Conservation (phyloP, 2,888 invertebrate species). For the Rhingia campestris region DNA sequence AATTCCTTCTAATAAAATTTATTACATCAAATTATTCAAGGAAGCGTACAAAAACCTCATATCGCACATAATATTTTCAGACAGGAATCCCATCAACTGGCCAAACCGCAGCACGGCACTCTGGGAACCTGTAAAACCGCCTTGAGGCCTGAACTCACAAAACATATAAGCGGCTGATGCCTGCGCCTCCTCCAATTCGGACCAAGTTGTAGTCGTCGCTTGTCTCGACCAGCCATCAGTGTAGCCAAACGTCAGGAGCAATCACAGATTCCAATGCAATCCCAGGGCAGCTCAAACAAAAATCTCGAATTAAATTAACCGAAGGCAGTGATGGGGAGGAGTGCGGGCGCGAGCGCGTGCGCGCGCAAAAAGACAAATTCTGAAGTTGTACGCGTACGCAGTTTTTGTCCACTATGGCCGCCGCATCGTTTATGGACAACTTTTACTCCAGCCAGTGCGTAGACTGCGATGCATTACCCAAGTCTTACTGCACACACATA, state of each 20-base stretch:
- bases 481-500: background rate
- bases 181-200: constrained; percentile 34
- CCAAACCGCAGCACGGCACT: constrained; percentile 14
- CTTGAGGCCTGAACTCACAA: constrained; percentile 42
- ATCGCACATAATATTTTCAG: constrained; percentile 74
- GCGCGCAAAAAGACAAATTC: constrained; percentile 69
- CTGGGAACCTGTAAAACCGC: constrained; percentile 67
- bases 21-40: constrained; percentile 72
- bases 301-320: constrained; percentile 73
- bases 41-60: constrained; percentile 68
- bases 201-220: constrained; percentile 45
- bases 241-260: constrained; percentile 66
- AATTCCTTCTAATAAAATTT: constrained; percentile 67
- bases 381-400: constrained; percentile 72
- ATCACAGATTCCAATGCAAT: constrained; percentile 73
- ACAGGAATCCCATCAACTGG: constrained; percentile 70
- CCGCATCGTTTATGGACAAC: constrained; percentile 50
- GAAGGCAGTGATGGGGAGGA: constrained; percentile 50
- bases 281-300: constrained; percentile 70
- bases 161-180: constrained; percentile 25
- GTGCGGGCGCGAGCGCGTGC: constrained; percentile 1
- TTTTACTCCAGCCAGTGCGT: constrained; percentile 57
- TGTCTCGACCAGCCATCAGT: constrained; percentile 59
- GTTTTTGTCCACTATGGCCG: constrained; percentile 37
- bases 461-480: constrained; percentile 51